phyloP scores from a whole-genome alignment of 2,797 vertebrate species.

The Danio tinwini region DNA sequence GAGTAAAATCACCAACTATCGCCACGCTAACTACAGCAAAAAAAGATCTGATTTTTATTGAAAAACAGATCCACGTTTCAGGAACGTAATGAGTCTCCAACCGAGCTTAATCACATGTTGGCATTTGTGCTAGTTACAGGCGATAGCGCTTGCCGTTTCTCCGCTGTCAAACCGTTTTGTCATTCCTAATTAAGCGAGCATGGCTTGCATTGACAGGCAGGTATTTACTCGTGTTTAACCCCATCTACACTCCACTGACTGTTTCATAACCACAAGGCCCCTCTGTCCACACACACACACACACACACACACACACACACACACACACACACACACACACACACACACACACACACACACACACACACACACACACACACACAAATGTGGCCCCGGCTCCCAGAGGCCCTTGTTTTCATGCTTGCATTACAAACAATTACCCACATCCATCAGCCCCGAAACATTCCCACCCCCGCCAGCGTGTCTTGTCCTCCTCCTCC shows the following conservation, averaged over 20 bases:
- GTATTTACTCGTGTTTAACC: constrained; percentile 81
- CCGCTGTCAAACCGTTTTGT: constrained; percentile 47
- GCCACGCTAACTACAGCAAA: constrained; percentile 27
- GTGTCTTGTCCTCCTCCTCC: constrained; percentile 60
- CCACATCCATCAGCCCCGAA: constrained; percentile 77
- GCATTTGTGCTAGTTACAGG: constrained; percentile 56
- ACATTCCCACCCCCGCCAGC: constrained; percentile 63
- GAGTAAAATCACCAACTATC: constrained; percentile 9
- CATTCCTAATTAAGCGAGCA: constrained; percentile 70
- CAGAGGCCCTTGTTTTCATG: constrained; percentile 72
- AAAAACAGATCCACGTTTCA: constrained; percentile 55
- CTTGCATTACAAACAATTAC: constrained; percentile 78
- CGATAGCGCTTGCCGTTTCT: constrained; percentile 34
- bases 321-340: constrained; percentile 2
- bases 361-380: constrained; percentile 23
- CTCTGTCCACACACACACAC: constrained; percentile 34
- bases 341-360: constrained; percentile 25
- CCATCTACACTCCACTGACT: constrained; percentile 69
- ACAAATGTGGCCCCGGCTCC: constrained; percentile 55
- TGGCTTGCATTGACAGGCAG: constrained; percentile 76
- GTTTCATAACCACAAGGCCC: constrained; percentile 66
- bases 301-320: constrained; percentile 2
- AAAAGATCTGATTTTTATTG: constrained; percentile 35
- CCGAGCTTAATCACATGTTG: constrained; percentile 58
- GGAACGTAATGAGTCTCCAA: constrained; percentile 55